Conservation (phyloP, 2,888 invertebrate species). For the Salticus scenicus region DNA sequence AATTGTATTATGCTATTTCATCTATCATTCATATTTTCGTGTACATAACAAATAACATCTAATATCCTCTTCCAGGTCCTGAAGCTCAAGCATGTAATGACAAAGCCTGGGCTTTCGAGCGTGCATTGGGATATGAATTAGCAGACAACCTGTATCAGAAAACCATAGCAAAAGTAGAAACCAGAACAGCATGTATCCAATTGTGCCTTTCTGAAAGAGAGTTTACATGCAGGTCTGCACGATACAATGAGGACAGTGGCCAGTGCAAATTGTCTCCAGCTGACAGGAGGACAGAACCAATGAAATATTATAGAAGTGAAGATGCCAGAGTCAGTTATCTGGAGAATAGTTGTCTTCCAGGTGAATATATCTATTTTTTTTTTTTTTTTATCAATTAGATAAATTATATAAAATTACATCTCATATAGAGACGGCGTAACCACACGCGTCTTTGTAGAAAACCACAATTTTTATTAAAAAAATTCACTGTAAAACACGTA, state of each 20-base stretch:
- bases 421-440: too few relatives aligned
- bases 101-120: slow-evolving; percentile 78
- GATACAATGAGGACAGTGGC: slow-evolving; percentile 77
- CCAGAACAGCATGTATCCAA: slow-evolving; percentile 78
- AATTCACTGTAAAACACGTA: too few relatives aligned
- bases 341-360: slow-evolving; percentile 79
- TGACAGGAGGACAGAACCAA: slow-evolving; percentile 77
- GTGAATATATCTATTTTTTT: too few relatives aligned
- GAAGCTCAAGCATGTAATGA: slow-evolving; percentile 74
- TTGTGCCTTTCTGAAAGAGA: slow-evolving; percentile 77
- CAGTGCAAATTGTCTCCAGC: slow-evolving; percentile 78
- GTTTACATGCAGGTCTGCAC: slow-evolving; percentile 78
- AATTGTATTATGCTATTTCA: too few relatives aligned
- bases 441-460: too few relatives aligned
- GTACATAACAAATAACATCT: too few relatives aligned
- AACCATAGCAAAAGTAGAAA: slow-evolving; percentile 76
- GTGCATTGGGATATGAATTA: slow-evolving; percentile 78
- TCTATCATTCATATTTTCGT: too few relatives aligned
- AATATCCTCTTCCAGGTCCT: slow-evolving; percentile 68
- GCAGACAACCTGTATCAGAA: slow-evolving; percentile 77
- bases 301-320: slow-evolving; percentile 66
- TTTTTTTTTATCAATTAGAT: too few relatives aligned
- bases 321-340: slow-evolving; percentile 77
- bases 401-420: too few relatives aligned
- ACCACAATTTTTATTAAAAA: too few relatives aligned